Evolutionary conservation across 2,113 vertebrate species (phyloP).

Genomic region (Tragelaphus buxtoni): DNA sequence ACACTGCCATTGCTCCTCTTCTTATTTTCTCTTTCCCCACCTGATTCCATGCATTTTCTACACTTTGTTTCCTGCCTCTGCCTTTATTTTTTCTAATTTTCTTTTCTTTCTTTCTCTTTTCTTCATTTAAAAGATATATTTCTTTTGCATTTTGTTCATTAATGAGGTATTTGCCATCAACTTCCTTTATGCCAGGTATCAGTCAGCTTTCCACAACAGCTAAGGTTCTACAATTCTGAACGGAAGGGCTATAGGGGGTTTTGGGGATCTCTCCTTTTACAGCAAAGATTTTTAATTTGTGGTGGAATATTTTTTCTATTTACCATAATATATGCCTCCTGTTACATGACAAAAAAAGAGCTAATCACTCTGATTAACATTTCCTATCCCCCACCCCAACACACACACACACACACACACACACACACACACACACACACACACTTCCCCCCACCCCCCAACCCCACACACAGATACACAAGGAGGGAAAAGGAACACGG

Average conservation of each 20-base stretch:
- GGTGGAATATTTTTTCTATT: background rate
- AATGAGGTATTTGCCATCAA: background rate
- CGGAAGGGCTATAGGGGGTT: background rate
- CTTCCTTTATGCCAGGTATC: background rate
- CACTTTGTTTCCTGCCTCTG: background rate
- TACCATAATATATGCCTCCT: background rate
- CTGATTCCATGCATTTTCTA: background rate
- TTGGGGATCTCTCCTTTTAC: background rate
- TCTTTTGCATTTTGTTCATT: background rate
- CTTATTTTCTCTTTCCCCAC: background rate
- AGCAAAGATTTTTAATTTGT: background rate
- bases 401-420: background rate
- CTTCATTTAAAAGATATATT: background rate
- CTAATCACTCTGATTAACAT: background rate
- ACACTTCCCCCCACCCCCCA: fast-evolving
- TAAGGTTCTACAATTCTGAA: background rate
- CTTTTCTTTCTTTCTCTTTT: background rate
- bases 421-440: background rate
- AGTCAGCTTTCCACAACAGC: background rate
- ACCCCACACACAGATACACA: background rate
- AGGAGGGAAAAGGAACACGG: background rate
- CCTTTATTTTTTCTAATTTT: background rate
- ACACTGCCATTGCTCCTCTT: background rate
- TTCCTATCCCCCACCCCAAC: fast-evolving
- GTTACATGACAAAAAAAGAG: background rate